A percentile compares a stretch with the other conserved stretches of the same genome.
phyloP scores from a whole-genome alignment of 2,888 invertebrate genomes.

The Drosophila niveifrons region DNA sequence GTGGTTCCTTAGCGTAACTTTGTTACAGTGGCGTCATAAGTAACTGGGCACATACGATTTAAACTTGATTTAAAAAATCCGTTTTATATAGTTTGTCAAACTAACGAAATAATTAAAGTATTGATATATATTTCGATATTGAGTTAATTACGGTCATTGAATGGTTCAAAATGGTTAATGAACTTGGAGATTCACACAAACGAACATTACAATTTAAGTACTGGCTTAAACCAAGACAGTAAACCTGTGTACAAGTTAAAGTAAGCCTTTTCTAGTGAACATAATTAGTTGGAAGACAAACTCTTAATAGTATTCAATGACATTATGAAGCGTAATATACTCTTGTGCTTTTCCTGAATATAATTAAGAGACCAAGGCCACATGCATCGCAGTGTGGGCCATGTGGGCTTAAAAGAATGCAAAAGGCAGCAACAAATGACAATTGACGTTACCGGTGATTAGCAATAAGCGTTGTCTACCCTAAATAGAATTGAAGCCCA shows the following conservation, averaged over 20 bases:
- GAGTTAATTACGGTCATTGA: not conserved
- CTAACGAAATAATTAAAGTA: not conserved
- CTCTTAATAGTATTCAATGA: not conserved
- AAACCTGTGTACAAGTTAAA: not conserved
- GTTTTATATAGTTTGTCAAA: not conserved
- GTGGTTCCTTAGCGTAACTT: conserved; percentile 1
- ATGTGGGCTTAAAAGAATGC: conserved; percentile 32
- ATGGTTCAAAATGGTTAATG: not conserved
- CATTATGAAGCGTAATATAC: not conserved
- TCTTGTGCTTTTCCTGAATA: conserved; percentile 1
- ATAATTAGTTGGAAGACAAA: not conserved
- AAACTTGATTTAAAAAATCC: not conserved
- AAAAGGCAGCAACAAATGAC: conserved; percentile 47
- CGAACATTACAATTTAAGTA: not conserved
- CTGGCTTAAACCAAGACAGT: too few relatives aligned
- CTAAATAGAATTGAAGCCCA: conserved; percentile 56
- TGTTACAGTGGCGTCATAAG: not conserved
- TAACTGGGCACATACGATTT: not conserved
- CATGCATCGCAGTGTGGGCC: not conserved
- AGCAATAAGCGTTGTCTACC: conserved; percentile 57
- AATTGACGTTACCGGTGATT: conserved; percentile 38
- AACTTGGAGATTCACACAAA: not conserved
- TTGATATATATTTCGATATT: not conserved
- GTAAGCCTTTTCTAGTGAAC: not conserved
- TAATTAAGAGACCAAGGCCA: conserved; percentile 34